Percentiles rank a stretch among this genome's conserved stretches.
Conservation (phyloP, 2,113 vertebrate species). For the Cyprinus carpio region DNA sequence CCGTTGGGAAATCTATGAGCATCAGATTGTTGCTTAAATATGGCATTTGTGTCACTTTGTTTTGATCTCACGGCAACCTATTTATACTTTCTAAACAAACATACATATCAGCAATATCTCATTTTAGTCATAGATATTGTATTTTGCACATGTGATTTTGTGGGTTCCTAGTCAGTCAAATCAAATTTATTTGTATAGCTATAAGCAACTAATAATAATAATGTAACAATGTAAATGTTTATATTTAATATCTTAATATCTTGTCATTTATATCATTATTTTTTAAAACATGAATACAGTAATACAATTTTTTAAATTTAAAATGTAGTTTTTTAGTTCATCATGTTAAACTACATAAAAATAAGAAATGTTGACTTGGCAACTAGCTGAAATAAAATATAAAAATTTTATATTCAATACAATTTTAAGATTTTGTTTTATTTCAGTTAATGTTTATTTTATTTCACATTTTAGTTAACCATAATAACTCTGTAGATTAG, state of each 20-base stretch:
- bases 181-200: background rate
- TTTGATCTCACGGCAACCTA: background rate
- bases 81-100: background rate
- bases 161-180: background rate
- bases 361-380: too few relatives aligned
- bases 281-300: too few relatives aligned
- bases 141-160: background rate
- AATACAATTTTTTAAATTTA: too few relatives aligned
- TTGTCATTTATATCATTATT: too few relatives aligned
- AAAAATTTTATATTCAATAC: too few relatives aligned
- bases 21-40: background rate
- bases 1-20: background rate
- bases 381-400: too few relatives aligned
- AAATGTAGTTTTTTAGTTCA: too few relatives aligned
- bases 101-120: background rate
- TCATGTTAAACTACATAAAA: too few relatives aligned
- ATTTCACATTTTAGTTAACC: too few relatives aligned
- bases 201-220: background rate
- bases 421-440: too few relatives aligned
- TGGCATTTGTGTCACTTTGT: background rate
- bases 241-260: background rate
- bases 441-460: too few relatives aligned
- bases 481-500: background rate
- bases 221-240: background rate
- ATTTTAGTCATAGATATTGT: background rate